phyloP scores from a whole-genome alignment of 2,797 vertebrate genomes.

The Glossophaga mutica region DNA sequence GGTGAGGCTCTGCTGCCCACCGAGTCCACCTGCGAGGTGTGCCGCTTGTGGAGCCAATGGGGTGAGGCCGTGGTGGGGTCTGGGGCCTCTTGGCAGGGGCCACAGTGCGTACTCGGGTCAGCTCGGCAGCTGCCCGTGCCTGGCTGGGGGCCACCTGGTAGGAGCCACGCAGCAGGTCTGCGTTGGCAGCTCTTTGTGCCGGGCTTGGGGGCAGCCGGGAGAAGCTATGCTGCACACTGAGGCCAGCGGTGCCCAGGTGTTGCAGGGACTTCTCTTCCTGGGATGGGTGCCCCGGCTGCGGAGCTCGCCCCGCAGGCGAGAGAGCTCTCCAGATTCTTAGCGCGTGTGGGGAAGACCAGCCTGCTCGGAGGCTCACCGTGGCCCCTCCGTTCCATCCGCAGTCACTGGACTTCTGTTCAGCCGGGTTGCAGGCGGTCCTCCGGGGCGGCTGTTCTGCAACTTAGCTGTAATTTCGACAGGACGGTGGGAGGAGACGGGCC shows the following conservation, averaged over 20 bases:
- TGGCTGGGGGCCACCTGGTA: not conserved
- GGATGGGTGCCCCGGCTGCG: no score
- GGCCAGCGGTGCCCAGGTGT: not conserved
- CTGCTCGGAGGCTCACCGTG: rapidly evolving
- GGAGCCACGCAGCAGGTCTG: no score
- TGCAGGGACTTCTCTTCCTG: not conserved
- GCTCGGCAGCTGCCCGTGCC: not conserved
- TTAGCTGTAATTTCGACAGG: not conserved
- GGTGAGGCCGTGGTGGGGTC: not conserved
- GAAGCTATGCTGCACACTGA: not conserved
- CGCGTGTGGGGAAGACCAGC: rapidly evolving
- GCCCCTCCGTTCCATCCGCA: rapidly evolving
- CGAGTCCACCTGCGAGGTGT: not conserved
- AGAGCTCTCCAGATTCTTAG: not conserved
- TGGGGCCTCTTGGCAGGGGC: not conserved
- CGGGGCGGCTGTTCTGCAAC: no score
- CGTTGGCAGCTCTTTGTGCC: not conserved
- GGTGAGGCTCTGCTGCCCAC: not conserved
- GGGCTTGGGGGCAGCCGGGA: not conserved
- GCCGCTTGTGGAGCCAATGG: not conserved
- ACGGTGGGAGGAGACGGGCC: not conserved
- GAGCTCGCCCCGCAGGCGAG: not conserved
- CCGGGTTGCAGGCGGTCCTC: not conserved
- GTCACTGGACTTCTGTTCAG: not conserved
- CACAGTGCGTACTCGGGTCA: not conserved